Evolutionary conservation across 2,888 invertebrate species (phyloP).

Genomic region (Seira musarum): DNA sequence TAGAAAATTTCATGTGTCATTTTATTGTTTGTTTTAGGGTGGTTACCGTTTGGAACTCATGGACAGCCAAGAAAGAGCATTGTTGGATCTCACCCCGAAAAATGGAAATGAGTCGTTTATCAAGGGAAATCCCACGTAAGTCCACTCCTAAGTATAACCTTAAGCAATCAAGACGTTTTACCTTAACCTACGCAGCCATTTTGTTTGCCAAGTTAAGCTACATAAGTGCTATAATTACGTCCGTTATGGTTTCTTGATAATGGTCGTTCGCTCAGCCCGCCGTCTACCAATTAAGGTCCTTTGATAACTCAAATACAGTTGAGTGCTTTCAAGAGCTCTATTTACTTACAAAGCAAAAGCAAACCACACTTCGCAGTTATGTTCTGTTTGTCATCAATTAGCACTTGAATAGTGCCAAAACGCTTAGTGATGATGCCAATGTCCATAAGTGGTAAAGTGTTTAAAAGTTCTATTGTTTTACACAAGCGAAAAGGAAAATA

Average conservation of each 20-base stretch:
- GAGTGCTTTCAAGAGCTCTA: constrained; percentile 8
- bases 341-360: not conserved
- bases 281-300: not conserved
- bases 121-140: constrained; percentile 90
- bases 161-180: too few relatives aligned
- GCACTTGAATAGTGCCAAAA: constrained; percentile 12
- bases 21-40: constrained; percentile 77
- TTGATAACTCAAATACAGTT: constrained; percentile 3
- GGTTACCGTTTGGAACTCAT: constrained; percentile 91
- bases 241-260: not conserved
- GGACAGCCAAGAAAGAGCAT: constrained; percentile 86
- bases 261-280: not conserved
- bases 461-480: not conserved
- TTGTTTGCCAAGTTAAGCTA: too few relatives aligned
- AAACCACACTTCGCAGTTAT: not conserved
- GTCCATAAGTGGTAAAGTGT: not conserved
- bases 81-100: constrained; percentile 87
- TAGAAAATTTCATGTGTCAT: not conserved
- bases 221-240: not conserved
- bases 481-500: not conserved
- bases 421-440: not conserved
- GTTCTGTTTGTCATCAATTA: constrained; percentile 10
- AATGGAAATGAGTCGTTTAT: constrained; percentile 87
- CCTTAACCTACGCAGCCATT: too few relatives aligned
- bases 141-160: constrained; percentile 70